These are phyloP conservation scores for Danaus chrysippus DNA, from an alignment of 2,888 invertebrate species.

Conservation along the genomic window DNA sequence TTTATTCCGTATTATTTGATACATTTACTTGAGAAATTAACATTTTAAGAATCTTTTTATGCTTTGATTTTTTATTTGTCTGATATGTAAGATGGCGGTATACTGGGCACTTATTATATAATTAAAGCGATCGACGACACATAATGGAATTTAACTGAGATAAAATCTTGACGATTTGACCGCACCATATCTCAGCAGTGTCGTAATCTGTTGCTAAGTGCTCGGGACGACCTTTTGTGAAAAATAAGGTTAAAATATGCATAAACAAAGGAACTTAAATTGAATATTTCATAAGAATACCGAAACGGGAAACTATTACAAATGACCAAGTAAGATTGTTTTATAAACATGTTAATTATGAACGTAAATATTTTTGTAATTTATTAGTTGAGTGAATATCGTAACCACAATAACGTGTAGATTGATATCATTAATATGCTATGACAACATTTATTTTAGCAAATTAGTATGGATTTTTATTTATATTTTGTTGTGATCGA, in stretches of 20 bases:
- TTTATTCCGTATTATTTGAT: too few relatives aligned
- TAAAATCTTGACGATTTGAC: slow-evolving; percentile 7
- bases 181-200: slow-evolving; percentile 4
- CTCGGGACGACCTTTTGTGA: slow-evolving; percentile 21
- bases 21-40: too few relatives aligned
- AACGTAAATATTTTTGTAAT: slow-evolving; percentile 19
- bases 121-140: not conserved
- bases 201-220: slow-evolving; percentile 22
- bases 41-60: too few relatives aligned
- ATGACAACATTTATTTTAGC: not conserved
- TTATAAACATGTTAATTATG: slow-evolving; percentile 21
- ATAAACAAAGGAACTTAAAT: slow-evolving; percentile 5
- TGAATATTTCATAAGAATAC: slow-evolving; percentile 1
- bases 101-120: not conserved
- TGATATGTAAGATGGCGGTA: too few relatives aligned
- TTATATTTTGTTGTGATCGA: not conserved
- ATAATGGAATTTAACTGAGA: not conserved
- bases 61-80: too few relatives aligned
- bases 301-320: slow-evolving; percentile 10
- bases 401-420: not conserved
- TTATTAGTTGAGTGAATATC: slow-evolving; percentile 10
- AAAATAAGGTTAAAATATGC: slow-evolving; percentile 22
- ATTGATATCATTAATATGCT: slow-evolving; percentile 4
- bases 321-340: slow-evolving; percentile 14
- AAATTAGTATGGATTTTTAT: not conserved